These are phyloP conservation scores for Hemicentrotus pulcherrimus DNA, from an alignment of 35 echinoderm and acorn worm genomes.

Conservation along the genomic window DNA sequence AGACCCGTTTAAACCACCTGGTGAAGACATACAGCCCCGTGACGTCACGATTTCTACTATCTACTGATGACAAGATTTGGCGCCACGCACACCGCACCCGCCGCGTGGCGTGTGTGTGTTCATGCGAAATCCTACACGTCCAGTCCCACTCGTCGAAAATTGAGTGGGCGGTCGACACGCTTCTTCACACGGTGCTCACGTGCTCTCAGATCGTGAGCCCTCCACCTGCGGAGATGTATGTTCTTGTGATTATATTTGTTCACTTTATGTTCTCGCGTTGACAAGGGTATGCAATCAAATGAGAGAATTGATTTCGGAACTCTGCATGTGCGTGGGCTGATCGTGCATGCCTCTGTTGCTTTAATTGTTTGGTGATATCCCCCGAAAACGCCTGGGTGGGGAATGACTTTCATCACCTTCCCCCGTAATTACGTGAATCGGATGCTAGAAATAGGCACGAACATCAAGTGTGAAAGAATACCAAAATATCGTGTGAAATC, in stretches of 20 bases:
- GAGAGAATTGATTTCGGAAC: not conserved
- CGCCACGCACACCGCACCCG: not conserved
- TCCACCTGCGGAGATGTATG: slow-evolving; percentile 32
- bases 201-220: not conserved
- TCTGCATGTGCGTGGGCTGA: not conserved
- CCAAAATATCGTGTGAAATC: not conserved
- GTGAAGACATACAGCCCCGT: slow-evolving; percentile 45
- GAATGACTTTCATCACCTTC: slow-evolving; percentile 10
- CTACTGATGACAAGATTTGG: slow-evolving; percentile 26
- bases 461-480: not conserved
- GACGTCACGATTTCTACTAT: slow-evolving; percentile 36
- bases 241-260: slow-evolving; percentile 13
- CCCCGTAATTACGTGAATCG: not conserved
- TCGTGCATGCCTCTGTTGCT: not conserved
- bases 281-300: slow-evolving; percentile 18
- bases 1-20: slow-evolving; percentile 46
- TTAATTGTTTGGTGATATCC: slow-evolving; percentile 19
- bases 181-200: not conserved
- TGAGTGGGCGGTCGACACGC: slow-evolving; percentile 48
- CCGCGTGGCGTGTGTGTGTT: slow-evolving; percentile 10
- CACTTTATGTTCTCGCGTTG: slow-evolving; percentile 10
- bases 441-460: not conserved
- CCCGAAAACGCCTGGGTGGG: not conserved
- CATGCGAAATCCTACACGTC: slow-evolving; percentile 28
- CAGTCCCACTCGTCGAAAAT: slow-evolving; percentile 46